Base-by-base conservation (phyloP, 2,888 invertebrate genomes). In the Pediacus dermestoides region DNA sequence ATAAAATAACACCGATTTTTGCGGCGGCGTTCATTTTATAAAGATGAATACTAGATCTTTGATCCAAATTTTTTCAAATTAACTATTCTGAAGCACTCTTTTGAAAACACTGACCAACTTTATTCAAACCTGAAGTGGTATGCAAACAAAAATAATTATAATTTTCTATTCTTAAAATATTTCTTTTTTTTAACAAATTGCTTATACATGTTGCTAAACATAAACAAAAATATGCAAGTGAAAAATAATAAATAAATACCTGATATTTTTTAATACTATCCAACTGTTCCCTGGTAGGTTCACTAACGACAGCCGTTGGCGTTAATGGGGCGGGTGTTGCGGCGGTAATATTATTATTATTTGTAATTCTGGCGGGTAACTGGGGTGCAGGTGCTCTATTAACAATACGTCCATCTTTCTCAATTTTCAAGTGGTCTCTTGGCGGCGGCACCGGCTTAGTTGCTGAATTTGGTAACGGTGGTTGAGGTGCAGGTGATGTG, bases 191-290 rank as follows among this genome's bases (percentile, higher is more conserved):
- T 18, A 18, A 18, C 18, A 18, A 18, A 6, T 18, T 18, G 8
- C 18, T 18, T 8, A 18, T 18, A 6, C 8, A n/a, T n/a, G n/a
- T n/a, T n/a, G n/a, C n/a, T n/a, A n/a, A n/a, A n/a, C n/a, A n/a
- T n/a, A n/a, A n/a, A n/a, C n/a, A 30, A 11, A 30, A 9, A 18
- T 6, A 18, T 18, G 18, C 8, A n/a, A 23, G 3, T 9, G 3
- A 6, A 9, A 9, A 3, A 9, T n/a, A 23, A 9, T 4, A 10
- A 16, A 7, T 9, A 50, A 78, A 75, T 56, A 92, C 91, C 84
- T 91, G 90, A 70, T 91, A 93, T 68, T 91, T 91, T 62, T 85
- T 85, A 67, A 94, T 90, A 68, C 89, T 88, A 64, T 91, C 89
- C 70, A 92, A 74, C 70, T 93, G 90, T 60, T 94, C 91, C 62